A percentile compares a stretch with the other conserved stretches of the same genome.
phyloP scores from a whole-genome alignment of 1,140 invertebrate genomes.

The Papilio polytes region DNA sequence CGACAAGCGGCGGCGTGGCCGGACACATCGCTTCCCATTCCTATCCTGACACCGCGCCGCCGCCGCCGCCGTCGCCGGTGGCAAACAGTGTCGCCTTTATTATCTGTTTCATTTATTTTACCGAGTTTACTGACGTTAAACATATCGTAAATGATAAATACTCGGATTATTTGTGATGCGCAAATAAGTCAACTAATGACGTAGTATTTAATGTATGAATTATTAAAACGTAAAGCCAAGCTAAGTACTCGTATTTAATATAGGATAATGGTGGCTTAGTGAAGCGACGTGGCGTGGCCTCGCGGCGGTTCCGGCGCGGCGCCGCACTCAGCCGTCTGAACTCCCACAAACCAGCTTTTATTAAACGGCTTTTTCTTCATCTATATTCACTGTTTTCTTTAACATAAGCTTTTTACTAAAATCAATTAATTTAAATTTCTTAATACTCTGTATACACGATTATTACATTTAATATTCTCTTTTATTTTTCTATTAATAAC shows the following conservation, averaged over 20 bases:
- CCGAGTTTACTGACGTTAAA: background rate
- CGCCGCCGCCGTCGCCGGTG: background rate
- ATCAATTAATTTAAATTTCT: background rate
- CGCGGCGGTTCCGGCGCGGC: background rate
- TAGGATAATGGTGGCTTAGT: background rate
- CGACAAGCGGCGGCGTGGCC: background rate
- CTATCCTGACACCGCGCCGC: background rate
- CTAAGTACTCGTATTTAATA: background rate
- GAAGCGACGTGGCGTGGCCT: background rate
- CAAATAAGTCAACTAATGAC: background rate
- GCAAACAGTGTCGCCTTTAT: background rate
- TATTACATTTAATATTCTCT: too few species aligned
- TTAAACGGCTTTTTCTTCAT: background rate
- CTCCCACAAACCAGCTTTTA: background rate
- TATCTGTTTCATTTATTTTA: background rate
- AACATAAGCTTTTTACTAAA: background rate
- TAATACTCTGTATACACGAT: background rate
- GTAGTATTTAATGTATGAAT: background rate
- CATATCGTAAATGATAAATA: too few species aligned
- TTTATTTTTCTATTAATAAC: too few species aligned
- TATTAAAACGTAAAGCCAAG: background rate
- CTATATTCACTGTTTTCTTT: background rate
- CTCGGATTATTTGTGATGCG: too few species aligned
- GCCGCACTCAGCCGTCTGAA: background rate
- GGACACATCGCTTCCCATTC: conserved; percentile 11